Percentiles rank a stretch among this genome's conserved stretches.
Conservation (phyloP, 1,140 invertebrate genomes). For the Thaumatotibia leucotreta region DNA sequence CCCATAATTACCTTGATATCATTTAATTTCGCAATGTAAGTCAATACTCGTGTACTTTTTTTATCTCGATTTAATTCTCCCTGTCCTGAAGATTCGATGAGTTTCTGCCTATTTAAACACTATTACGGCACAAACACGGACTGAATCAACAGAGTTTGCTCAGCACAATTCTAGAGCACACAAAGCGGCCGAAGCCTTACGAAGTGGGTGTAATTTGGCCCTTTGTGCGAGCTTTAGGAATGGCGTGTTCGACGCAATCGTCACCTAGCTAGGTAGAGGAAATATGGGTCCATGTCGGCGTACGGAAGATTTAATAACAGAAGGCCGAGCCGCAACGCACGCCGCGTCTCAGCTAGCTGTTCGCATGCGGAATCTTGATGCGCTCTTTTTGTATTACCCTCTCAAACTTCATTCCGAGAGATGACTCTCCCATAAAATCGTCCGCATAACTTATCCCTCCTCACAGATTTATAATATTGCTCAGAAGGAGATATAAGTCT, state of each 20-base stretch:
- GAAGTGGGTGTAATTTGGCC: slow-evolving; percentile 35
- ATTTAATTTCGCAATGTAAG: no score
- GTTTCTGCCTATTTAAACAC: slow-evolving; percentile 6
- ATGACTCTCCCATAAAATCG: slow-evolving; percentile 45
- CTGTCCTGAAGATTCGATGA: background rate
- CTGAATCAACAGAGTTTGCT: slow-evolving; percentile 28
- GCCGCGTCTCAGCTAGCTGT: slow-evolving; percentile 16
- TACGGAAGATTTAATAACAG: slow-evolving; percentile 46
- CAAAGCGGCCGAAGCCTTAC: slow-evolving; percentile 29
- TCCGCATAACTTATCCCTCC: slow-evolving; percentile 45
- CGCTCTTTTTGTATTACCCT: slow-evolving; percentile 37
- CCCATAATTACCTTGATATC: no score
- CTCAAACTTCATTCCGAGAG: slow-evolving; percentile 35
- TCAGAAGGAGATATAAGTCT: slow-evolving; percentile 1
- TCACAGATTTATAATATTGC: slow-evolving; percentile 41
- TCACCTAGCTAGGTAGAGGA: slow-evolving; percentile 3
- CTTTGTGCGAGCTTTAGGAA: slow-evolving; percentile 27
- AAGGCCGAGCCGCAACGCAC: slow-evolving; percentile 18
- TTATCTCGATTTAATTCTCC: background rate
- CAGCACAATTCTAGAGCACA: slow-evolving; percentile 28
- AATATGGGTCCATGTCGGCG: slow-evolving; percentile 9
- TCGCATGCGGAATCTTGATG: slow-evolving; percentile 47
- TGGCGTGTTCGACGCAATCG: slow-evolving; percentile 22
- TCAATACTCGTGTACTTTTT: no score
- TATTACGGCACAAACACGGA: slow-evolving; percentile 3